Base-by-base conservation (phyloP, 1,140 invertebrate genomes). In the Drosophila nikananu region DNA sequence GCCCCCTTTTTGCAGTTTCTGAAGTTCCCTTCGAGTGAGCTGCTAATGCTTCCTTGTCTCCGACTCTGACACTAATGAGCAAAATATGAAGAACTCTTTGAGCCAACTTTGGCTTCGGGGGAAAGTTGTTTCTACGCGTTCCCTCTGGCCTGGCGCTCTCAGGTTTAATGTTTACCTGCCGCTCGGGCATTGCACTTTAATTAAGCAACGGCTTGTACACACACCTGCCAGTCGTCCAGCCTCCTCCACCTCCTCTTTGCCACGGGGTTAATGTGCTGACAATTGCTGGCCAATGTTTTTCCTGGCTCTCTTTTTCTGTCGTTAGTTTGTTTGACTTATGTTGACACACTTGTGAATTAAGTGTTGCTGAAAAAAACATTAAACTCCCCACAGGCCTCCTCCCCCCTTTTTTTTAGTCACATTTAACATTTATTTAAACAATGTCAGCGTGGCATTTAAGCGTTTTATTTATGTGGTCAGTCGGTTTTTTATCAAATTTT, bases 251-350 rank as follows among this genome's bases (percentile, higher is more conserved):
- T 42, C 54, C 74, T 63, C 41, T 37, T 21, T 39, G 51, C 51
- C 55, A 67, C 42, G 59, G 46, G 84, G 86, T 84, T 81, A 90
- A 79, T 84, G 84, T 65, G 77, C 84, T 81, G 77, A 75, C 83
- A 77, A 80, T 80, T 77, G 73, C 61, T 54, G 74, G 61, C 41
- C 54, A 57, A 57, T 57, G 46, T 62, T 74, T 70, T 81, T 65
- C 6, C n/a, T 30, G 57, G 7, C 60, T n/a, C 44, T 41, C 39
- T 44, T 15, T 39, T 30, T 55, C 30, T 37, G 52, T 10, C 51
- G 48, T 30, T 30, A 30, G 52, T 55, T 81, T 49, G 61, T 84
- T 55, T 52, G 55, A 54, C 68, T 72, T 72, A 59, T 86, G 79
- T 58, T 72, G 70, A 82, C 83, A 80, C 55, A 66, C 61, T 76